Percentiles rank a stretch among this genome's conserved stretches.
These are phyloP conservation scores for Paradisaea rubra DNA, from an alignment of 2,113 vertebrate species.

Conservation along the genomic window DNA sequence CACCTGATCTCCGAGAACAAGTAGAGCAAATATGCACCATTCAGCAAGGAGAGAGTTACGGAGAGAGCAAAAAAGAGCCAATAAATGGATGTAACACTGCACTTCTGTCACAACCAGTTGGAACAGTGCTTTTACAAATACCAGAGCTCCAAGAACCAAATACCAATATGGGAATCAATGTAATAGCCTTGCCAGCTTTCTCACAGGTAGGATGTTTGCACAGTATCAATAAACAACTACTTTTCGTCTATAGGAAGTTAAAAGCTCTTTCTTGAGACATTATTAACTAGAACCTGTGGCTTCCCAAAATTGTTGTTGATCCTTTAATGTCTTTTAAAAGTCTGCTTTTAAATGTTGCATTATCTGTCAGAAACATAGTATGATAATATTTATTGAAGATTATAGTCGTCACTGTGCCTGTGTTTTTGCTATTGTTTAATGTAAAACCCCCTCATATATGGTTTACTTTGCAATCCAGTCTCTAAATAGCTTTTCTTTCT, in stretches of 20 bases:
- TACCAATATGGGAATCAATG: conserved; percentile 73
- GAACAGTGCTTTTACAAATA: conserved; percentile 85
- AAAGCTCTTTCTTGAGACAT: background rate
- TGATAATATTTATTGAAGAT: background rate
- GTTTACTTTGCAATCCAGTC: background rate
- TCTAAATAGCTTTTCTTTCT: background rate
- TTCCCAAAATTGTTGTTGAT: background rate
- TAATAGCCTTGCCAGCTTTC: conserved; percentile 90
- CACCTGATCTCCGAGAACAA: conserved; percentile 86
- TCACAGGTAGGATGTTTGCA: conserved; percentile 81
- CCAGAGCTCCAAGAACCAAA: conserved; percentile 80
- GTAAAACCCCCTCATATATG: background rate
- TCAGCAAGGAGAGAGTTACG: conserved; percentile 59
- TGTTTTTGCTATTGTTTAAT: background rate
- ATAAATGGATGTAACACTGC: conserved; percentile 60
- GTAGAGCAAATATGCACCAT: conserved; percentile 79
- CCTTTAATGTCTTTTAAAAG: background rate
- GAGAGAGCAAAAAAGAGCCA: conserved; percentile 62
- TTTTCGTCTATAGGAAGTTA: background rate
- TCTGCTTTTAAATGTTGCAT: background rate
- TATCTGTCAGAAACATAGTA: background rate
- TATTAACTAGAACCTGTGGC: background rate
- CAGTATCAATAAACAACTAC: background rate
- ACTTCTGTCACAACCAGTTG: conserved; percentile 65
- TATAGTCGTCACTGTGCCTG: background rate